Percentiles rank a stretch among this genome's conserved stretches.
phyloP scores from a whole-genome alignment of 2,797 vertebrate species.

The Sebastes flavidus region DNA sequence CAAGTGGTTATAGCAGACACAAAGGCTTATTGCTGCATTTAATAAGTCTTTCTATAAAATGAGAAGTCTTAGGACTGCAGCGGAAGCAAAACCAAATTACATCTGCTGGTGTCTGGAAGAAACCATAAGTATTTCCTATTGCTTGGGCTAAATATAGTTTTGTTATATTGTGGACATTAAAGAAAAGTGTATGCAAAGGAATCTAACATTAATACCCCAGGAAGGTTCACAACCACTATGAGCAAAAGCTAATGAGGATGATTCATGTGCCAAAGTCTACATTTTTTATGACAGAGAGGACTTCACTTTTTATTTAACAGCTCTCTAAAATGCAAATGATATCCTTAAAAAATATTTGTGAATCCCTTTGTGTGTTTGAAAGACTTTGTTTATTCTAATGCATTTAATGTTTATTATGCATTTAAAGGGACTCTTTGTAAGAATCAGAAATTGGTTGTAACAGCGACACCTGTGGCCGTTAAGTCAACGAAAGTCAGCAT shows the following conservation, averaged over 20 bases:
- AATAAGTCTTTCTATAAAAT: not conserved
- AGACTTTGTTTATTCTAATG: no score
- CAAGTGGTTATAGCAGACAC: not conserved
- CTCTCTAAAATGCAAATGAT: not conserved
- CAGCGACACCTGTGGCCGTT: no score
- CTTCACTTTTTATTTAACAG: not conserved
- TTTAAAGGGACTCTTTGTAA: no score
- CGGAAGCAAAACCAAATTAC: not conserved
- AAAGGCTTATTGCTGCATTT: not conserved
- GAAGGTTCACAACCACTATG: not conserved
- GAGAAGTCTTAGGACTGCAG: conserved; percentile 7
- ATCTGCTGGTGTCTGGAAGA: not conserved
- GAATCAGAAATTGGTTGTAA: no score
- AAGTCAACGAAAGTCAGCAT: no score
- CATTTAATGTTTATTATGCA: no score
- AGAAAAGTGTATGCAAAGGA: not conserved
- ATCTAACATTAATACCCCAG: not conserved
- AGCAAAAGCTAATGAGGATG: not conserved
- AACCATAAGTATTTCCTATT: not conserved
- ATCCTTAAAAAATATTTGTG: not conserved
- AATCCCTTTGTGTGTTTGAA: not conserved
- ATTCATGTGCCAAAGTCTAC: no score
- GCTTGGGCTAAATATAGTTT: not conserved
- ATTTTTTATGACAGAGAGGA: no score
- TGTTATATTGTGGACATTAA: not conserved